Conservation (phyloP, 2,113 vertebrate species). For the Urocynchramus pylzowi region DNA sequence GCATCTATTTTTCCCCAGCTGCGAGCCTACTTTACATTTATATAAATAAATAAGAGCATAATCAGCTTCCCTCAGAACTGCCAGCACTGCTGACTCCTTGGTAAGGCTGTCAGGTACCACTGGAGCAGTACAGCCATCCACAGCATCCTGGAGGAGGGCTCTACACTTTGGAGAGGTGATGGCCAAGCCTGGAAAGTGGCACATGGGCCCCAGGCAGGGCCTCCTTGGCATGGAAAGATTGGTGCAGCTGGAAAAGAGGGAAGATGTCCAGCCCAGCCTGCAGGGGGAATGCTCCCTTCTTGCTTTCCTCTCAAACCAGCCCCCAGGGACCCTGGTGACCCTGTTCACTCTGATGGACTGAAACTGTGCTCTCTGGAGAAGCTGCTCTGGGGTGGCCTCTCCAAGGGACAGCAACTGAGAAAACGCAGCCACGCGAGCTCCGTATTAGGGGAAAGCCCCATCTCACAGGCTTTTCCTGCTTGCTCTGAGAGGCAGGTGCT, state of each 20-base stretch:
- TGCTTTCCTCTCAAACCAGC: not conserved
- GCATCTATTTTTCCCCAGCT: not conserved
- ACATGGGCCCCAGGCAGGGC: rapidly evolving
- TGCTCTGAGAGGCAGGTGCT: not conserved
- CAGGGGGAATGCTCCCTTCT: not conserved
- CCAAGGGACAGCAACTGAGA: not conserved
- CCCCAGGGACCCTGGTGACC: not conserved
- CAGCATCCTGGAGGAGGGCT: not conserved
- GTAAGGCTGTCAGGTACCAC: not conserved
- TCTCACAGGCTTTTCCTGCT: not conserved
- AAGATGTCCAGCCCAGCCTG: not conserved
- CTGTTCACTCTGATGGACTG: not conserved
- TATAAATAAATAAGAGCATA: not conserved
- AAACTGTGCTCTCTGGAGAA: not conserved
- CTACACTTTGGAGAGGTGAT: not conserved
- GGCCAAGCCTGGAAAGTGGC: not conserved
- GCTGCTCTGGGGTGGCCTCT: not conserved
- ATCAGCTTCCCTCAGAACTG: not conserved
- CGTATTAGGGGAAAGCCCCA: not conserved
- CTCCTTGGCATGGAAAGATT: rapidly evolving
- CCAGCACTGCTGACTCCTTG: not conserved
- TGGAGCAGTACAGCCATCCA: not conserved
- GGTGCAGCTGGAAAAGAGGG: not conserved
- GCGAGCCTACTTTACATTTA: not conserved
- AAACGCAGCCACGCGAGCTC: not conserved